Conservation (phyloP, 2,797 vertebrate species). For the Pseudotriccus pelzelni region DNA sequence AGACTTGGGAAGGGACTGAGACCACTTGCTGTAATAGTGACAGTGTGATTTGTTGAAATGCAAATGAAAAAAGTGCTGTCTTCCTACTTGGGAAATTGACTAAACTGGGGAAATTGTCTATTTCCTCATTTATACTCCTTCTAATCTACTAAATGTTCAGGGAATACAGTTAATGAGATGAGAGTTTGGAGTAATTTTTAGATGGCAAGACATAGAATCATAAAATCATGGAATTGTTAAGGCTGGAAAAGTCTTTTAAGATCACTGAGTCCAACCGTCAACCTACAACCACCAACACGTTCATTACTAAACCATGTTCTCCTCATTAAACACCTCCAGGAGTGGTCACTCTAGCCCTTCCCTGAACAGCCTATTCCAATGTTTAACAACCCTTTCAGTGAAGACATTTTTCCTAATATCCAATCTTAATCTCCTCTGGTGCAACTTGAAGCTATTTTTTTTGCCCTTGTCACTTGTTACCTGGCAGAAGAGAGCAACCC, state of each 20-base stretch:
- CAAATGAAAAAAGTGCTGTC: neutral
- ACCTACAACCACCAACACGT: neutral
- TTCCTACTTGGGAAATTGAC: neutral
- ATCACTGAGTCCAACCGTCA: neutral
- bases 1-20: neutral
- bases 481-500: neutral
- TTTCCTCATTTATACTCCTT: neutral
- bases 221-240: neutral
- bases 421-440: neutral
- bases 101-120: neutral
- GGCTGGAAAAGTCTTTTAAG: neutral
- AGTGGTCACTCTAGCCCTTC: neutral
- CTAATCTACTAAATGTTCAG: neutral
- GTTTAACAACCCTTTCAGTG: neutral
- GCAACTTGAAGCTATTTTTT: neutral
- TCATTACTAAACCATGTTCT: neutral
- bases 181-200: neutral
- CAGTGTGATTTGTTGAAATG: neutral
- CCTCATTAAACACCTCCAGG: neutral
- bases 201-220: neutral
- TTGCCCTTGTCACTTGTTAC: neutral
- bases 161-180: neutral
- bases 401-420: neutral
- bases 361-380: neutral
- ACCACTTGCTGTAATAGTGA: neutral